Percentiles rank a stretch among this genome's conserved stretches.
These are phyloP conservation scores for Eclectus roratus DNA, from an alignment of 2,113 vertebrate genomes.

Conservation along the genomic window DNA sequence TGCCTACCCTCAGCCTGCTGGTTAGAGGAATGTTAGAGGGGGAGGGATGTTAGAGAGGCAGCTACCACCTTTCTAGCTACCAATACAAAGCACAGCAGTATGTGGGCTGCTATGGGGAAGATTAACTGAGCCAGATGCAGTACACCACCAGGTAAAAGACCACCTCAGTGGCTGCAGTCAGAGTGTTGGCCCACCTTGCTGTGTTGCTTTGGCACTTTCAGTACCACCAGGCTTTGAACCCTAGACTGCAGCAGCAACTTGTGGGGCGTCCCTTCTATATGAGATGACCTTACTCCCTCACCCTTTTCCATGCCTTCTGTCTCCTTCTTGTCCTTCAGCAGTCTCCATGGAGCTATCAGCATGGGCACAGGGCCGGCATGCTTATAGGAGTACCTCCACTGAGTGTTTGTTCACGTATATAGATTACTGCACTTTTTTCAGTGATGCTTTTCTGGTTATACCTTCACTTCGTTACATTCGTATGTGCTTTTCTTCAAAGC, in stretches of 20 bases:
- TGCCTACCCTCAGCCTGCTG: too few species aligned
- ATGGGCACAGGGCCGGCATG: accelerated
- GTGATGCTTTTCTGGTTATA: not conserved
- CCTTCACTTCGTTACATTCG: not conserved
- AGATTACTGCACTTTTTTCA: accelerated
- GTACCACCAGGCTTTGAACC: not conserved
- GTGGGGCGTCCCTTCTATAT: accelerated
- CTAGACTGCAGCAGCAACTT: not conserved
- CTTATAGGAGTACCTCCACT: accelerated
- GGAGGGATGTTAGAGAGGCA: too few species aligned
- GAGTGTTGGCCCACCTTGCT: accelerated
- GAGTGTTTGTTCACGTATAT: accelerated
- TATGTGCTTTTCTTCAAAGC: not conserved
- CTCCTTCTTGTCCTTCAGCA: not conserved
- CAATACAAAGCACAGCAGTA: not conserved
- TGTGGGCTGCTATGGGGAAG: not conserved
- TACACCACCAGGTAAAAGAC: not conserved
- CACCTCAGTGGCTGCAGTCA: not conserved
- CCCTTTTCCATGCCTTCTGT: not conserved
- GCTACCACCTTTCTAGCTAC: too few species aligned
- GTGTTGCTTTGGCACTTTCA: not conserved
- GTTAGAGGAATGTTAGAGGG: too few species aligned
- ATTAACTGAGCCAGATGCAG: not conserved
- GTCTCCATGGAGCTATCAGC: accelerated
- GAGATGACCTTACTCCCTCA: not conserved